Evolutionary conservation across 1,140 invertebrate genomes (phyloP).

Genomic region (Ylistrum balloti): DNA sequence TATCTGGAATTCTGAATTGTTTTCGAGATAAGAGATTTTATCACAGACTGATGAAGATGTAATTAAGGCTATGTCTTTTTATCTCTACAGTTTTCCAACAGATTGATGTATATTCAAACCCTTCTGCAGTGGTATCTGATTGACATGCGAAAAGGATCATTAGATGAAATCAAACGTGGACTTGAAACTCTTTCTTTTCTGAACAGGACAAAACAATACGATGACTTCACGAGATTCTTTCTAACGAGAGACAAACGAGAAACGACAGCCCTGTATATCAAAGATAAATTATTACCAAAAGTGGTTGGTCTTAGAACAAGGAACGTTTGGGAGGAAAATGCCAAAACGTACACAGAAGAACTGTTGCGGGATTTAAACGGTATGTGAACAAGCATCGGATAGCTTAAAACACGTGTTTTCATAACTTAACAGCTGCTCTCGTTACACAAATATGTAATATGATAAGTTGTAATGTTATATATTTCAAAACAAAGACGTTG

Average conservation of each 20-base stretch:
- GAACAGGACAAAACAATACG: constrained; percentile 48
- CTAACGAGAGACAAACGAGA: constrained; percentile 50
- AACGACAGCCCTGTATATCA: constrained; percentile 62
- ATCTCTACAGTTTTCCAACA: constrained; percentile 53
- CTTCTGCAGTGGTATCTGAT: constrained; percentile 65
- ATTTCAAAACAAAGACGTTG: too few relatives aligned
- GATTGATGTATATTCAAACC: constrained; percentile 59
- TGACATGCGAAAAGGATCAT: constrained; percentile 55
- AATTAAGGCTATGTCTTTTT: too few relatives aligned
- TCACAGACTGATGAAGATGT: constrained; percentile 1
- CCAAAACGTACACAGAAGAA: constrained; percentile 59
- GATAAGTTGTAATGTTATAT: too few relatives aligned
- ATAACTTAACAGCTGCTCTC: too few relatives aligned
- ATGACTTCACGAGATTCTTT: constrained; percentile 56
- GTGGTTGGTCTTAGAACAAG: constrained; percentile 53
- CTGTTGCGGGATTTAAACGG: constrained; percentile 64
- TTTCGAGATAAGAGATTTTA: too few relatives aligned
- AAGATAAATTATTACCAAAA: constrained; percentile 53
- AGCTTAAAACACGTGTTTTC: too few relatives aligned
- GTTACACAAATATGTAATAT: too few relatives aligned
- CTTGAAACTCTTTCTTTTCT: constrained; percentile 62
- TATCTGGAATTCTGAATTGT: too few relatives aligned
- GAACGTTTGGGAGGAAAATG: constrained; percentile 59
- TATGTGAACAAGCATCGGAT: not conserved
- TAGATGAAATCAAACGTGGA: constrained; percentile 61